phyloP scores from a whole-genome alignment of 2,888 invertebrate genomes.

The Caenorhabditis plicata region DNA sequence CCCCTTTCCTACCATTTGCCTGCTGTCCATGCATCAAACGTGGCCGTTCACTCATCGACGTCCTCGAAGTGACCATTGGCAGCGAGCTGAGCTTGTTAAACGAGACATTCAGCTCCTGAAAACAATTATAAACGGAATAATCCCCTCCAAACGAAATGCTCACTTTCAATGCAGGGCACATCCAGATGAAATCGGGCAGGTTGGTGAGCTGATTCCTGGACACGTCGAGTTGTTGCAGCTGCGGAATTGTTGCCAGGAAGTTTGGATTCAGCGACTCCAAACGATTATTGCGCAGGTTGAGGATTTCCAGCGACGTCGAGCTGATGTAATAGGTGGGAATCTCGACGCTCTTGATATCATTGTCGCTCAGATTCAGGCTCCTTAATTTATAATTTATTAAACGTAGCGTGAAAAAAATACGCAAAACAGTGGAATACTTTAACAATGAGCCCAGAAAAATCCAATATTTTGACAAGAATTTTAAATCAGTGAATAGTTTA shows the following conservation, averaged over 20 bases:
- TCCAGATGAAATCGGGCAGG: conserved; percentile 83
- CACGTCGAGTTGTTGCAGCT: conserved; percentile 75
- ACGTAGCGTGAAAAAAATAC: no score
- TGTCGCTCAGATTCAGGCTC: conserved; percentile 34
- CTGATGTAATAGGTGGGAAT: conserved; percentile 45
- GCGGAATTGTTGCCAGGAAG: conserved; percentile 42
- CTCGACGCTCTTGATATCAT: conserved; percentile 31
- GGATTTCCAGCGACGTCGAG: conserved; percentile 70
- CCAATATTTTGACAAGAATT: no score
- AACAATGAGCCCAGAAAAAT: no score
- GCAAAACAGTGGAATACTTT: no score
- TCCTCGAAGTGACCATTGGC: conserved; percentile 36
- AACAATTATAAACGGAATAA: conserved; percentile 74
- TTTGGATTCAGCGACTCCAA: conserved; percentile 74
- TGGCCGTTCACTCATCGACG: conserved; percentile 18
- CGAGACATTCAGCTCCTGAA: conserved; percentile 38
- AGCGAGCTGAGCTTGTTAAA: conserved; percentile 34
- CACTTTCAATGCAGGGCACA: conserved; percentile 81
- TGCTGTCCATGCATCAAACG: conserved; percentile 7
- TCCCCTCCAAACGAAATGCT: no score
- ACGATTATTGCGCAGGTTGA: conserved; percentile 86
- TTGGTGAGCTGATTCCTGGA: conserved; percentile 87
- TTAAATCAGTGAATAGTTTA: no score
- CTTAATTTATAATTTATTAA: no score
- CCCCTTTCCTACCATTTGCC: no score